These are phyloP conservation scores for Crioceris asparagi DNA, from an alignment of 2,888 invertebrate species.

Conservation along the genomic window DNA sequence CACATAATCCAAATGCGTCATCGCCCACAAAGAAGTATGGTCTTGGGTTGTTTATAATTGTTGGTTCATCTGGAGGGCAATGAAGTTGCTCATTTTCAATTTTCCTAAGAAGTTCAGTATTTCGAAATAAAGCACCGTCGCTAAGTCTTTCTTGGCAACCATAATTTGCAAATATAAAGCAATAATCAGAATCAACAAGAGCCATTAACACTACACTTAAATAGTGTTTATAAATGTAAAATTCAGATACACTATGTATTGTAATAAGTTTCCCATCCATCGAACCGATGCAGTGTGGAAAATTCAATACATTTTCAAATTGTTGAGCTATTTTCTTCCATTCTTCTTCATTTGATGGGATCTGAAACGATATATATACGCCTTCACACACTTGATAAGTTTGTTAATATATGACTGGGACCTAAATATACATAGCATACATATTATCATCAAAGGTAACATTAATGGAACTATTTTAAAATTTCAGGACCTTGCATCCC, in stretches of 20 bases:
- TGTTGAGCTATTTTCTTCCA: no score
- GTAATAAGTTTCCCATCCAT: no score
- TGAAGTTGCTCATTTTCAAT: not conserved
- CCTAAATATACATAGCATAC: no score
- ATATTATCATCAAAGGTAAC: not conserved
- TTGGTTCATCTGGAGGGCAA: not conserved
- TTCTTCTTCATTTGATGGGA: no score
- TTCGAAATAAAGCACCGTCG: not conserved
- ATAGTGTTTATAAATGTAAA: not conserved
- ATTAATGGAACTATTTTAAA: not conserved
- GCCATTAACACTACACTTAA: not conserved
- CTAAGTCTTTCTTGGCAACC: constrained; percentile 1
- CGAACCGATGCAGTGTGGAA: no score
- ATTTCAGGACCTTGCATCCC: not conserved
- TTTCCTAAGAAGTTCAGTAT: not conserved
- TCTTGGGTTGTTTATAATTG: not conserved
- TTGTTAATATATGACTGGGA: no score
- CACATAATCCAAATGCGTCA: not conserved
- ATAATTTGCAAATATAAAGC: not conserved
- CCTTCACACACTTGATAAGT: no score
- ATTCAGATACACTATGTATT: not conserved
- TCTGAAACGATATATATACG: no score
- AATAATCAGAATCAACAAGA: constrained; percentile 1
- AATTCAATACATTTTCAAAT: no score
- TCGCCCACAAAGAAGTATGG: constrained; percentile 2